These are phyloP conservation scores for Actenoides lindsayi DNA, from an alignment of 2,113 vertebrate genomes.

Conservation along the genomic window DNA sequence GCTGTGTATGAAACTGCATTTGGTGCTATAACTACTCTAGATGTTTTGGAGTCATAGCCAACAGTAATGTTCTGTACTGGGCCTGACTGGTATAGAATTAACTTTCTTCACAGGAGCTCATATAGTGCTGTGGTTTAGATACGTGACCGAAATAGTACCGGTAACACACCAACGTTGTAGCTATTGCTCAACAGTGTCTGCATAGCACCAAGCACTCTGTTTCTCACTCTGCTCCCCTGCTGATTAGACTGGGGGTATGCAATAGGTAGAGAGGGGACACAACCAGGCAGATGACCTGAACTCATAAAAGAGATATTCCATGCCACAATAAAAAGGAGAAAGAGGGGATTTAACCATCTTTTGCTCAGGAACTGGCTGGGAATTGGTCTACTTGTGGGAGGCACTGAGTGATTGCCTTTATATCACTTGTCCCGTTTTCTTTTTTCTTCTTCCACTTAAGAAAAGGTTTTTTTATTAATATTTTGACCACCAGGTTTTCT, in stretches of 20 bases:
- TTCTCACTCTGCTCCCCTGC: accelerated
- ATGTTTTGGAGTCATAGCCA: not conserved
- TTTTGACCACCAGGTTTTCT: not conserved
- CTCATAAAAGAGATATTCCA: not conserved
- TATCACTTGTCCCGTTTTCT: not conserved
- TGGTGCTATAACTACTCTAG: not conserved
- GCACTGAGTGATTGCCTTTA: not conserved
- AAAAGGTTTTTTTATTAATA: not conserved
- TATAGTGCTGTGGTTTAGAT: not conserved
- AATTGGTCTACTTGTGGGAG: not conserved
- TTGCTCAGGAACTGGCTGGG: not conserved
- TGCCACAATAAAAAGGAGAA: not conserved
- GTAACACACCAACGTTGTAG: not conserved
- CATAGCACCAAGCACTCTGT: not conserved
- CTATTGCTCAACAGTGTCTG: not conserved
- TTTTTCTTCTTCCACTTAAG: not conserved
- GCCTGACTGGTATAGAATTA: not conserved
- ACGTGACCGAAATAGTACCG: not conserved
- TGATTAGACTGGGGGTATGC: not conserved
- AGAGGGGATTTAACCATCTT: accelerated
- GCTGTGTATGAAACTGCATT: not conserved
- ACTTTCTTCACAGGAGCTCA: not conserved
- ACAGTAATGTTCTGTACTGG: accelerated
- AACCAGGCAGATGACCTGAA: not conserved
- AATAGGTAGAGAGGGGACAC: not conserved